phyloP scores from a whole-genome alignment of 2,113 vertebrate species.

The Neolamprologus modestus region DNA sequence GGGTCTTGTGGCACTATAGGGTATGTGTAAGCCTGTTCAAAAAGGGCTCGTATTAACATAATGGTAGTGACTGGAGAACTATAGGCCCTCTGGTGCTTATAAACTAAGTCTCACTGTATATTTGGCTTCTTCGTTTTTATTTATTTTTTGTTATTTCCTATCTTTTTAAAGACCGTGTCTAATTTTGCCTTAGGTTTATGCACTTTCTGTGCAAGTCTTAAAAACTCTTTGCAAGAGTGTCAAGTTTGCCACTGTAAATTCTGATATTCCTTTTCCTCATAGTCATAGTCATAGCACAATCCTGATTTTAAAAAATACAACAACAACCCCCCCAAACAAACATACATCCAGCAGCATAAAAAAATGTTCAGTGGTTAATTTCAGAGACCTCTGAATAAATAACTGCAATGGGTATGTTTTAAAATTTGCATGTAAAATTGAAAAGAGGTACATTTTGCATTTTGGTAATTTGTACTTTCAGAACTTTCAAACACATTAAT shows the following conservation, averaged over 20 bases:
- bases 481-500: background rate
- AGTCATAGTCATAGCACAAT: background rate
- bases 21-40: constrained; percentile 37
- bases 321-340: background rate
- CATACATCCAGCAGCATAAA: background rate
- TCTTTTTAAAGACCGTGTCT: background rate
- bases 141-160: background rate
- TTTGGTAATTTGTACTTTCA: background rate
- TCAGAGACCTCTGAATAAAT: background rate
- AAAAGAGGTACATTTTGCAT: background rate
- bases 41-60: constrained; percentile 54
- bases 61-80: constrained; percentile 58
- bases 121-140: background rate
- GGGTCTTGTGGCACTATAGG: constrained; percentile 42
- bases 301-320: background rate
- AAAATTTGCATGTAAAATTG: background rate
- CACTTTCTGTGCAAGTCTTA: background rate
- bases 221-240: background rate
- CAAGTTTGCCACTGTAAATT: background rate
- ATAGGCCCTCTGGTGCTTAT: constrained; percentile 40
- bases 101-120: constrained; percentile 31
- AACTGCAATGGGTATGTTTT: background rate
- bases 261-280: background rate
- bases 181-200: constrained; percentile 29
- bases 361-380: background rate